phyloP scores from a whole-genome alignment of 2,797 vertebrate genomes.

The Tenualosa ilisha region DNA sequence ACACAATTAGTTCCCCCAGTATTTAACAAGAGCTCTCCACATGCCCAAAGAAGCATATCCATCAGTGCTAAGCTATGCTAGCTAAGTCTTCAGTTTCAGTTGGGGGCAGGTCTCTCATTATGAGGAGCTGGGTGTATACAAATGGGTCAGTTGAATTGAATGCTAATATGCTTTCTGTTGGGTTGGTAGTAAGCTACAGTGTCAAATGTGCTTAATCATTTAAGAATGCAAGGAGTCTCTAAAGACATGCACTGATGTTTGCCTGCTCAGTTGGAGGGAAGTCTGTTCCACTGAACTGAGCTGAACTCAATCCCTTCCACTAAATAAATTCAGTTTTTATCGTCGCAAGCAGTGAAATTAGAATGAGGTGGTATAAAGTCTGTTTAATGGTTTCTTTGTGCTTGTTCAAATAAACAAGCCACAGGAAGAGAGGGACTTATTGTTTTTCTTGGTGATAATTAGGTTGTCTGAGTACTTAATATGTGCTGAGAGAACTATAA shows the following conservation, averaged over 20 bases:
- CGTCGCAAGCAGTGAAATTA: background rate
- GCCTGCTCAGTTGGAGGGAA: background rate
- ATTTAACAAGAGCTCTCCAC: background rate
- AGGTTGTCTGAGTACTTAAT: background rate
- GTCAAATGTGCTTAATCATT: background rate
- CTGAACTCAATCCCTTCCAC: background rate
- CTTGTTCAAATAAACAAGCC: background rate
- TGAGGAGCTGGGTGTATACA: background rate
- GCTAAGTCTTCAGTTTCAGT: background rate
- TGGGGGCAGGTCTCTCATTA: background rate
- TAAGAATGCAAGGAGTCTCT: background rate
- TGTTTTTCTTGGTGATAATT: background rate
- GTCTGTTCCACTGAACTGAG: background rate
- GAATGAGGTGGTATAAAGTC: background rate
- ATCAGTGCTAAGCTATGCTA: background rate
- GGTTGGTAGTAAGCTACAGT: background rate
- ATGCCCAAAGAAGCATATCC: background rate
- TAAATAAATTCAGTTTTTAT: background rate
- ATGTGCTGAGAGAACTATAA: background rate
- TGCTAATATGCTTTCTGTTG: background rate
- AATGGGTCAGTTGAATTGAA: background rate
- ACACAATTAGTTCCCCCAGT: background rate
- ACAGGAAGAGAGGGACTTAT: background rate
- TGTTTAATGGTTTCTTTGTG: background rate
- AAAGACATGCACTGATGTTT: background rate